Conservation (phyloP, 2,797 vertebrate genomes). For the Pelochelys cantorii region DNA sequence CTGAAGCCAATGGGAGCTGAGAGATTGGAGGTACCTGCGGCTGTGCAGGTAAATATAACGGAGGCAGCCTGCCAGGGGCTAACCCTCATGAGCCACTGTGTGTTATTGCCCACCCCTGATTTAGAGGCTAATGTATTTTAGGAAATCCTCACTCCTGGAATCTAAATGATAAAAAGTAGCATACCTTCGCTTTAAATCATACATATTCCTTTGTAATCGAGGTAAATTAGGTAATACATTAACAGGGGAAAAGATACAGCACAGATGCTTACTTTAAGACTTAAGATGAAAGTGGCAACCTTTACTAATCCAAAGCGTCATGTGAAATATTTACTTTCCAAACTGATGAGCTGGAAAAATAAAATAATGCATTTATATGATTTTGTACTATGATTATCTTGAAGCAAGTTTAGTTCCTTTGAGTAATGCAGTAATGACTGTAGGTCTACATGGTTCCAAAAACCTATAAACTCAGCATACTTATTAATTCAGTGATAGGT, state of each 20-base stretch:
- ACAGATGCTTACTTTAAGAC: not conserved
- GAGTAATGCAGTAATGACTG: not conserved
- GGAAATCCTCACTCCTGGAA: not conserved
- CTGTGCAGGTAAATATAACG: no score
- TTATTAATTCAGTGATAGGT: not conserved
- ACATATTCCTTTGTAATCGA: not conserved
- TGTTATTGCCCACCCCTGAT: no score
- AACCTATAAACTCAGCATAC: not conserved
- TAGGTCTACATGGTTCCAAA: not conserved
- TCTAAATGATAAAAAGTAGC: not conserved
- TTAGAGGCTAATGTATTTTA: not conserved
- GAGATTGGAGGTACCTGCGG: no score
- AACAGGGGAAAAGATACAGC: not conserved
- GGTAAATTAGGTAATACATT: not conserved
- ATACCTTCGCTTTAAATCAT: not conserved
- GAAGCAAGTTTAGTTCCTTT: slow-evolving; percentile 1
- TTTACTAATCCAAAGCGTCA: slow-evolving; percentile 7
- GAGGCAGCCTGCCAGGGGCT: no score
- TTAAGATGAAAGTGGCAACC: not conserved
- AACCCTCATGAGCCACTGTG: no score
- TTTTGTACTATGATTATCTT: not conserved
- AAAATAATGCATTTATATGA: not conserved
- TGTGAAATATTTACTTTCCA: not conserved
- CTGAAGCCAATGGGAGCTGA: no score
- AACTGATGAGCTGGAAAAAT: not conserved